Percentiles rank a stretch among this genome's conserved stretches.
These are phyloP conservation scores for Drosophila austrosaltans DNA, from an alignment of 2,888 invertebrate species.

Conservation along the genomic window DNA sequence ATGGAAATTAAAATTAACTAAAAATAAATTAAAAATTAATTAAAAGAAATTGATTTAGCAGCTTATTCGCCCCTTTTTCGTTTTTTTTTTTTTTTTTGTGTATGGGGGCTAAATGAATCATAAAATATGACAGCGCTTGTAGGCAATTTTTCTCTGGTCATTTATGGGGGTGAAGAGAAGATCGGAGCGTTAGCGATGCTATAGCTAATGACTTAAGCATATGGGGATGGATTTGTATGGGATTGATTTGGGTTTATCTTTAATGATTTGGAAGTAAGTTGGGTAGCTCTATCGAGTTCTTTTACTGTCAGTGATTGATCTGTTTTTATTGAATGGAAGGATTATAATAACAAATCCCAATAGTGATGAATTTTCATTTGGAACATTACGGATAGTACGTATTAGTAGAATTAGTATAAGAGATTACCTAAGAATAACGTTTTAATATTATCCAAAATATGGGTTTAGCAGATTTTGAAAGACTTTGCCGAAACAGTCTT, in stretches of 20 bases:
- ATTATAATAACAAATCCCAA: background rate
- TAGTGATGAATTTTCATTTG: too few species aligned
- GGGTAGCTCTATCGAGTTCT: slow-evolving; percentile 20
- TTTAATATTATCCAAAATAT: too few species aligned
- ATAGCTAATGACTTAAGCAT: slow-evolving; percentile 57
- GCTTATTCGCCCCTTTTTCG: slow-evolving; percentile 24
- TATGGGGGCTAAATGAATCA: slow-evolving; percentile 62
- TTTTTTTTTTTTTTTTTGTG: slow-evolving; percentile 14
- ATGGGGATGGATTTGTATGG: slow-evolving; percentile 6
- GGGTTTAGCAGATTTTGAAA: too few species aligned
- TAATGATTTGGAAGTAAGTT: slow-evolving; percentile 67
- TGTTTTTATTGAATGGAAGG: background rate
- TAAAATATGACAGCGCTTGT: slow-evolving; percentile 58
- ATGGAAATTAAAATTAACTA: slow-evolving; percentile 68
- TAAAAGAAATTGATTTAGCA: slow-evolving; percentile 64
- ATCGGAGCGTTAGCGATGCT: background rate
- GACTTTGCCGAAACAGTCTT: too few species aligned
- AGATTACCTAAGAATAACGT: too few species aligned
- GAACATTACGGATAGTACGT: too few species aligned
- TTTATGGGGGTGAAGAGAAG: slow-evolving; percentile 38
- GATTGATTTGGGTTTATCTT: slow-evolving; percentile 36
- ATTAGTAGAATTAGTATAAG: too few species aligned
- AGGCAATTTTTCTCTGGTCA: slow-evolving; percentile 30
- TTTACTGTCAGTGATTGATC: slow-evolving; percentile 39
- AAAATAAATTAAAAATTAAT: slow-evolving; percentile 76